phyloP scores from a whole-genome alignment of 53 echinoderm and acorn worm species.

The Echinarachnius parma region DNA sequence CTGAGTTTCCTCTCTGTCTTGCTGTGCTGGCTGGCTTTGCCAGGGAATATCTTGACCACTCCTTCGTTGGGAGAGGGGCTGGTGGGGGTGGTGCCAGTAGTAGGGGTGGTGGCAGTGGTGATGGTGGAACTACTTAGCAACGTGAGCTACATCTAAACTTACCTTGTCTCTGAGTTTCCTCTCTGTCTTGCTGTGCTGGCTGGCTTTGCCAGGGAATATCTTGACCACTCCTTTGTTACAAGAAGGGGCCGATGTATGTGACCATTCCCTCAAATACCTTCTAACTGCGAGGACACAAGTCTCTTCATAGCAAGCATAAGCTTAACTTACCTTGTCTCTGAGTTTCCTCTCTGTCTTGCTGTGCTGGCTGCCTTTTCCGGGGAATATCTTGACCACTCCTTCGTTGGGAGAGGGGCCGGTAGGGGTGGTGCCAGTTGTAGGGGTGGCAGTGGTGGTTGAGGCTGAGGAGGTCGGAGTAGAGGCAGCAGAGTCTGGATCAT shows the following conservation, averaged over 20 bases:
- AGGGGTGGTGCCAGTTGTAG: not conserved
- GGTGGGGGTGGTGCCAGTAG: constrained; percentile 7
- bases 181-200: constrained; percentile 43
- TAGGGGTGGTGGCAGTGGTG: constrained; percentile 19
- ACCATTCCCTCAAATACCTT: no score
- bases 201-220: constrained; percentile 76
- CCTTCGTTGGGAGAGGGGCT: constrained; percentile 36
- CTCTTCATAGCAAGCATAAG: no score
- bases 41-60: constrained; percentile 77
- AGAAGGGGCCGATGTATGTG: no score
- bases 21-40: constrained; percentile 52
- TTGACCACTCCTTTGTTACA: constrained; percentile 55
- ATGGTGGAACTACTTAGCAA: no score
- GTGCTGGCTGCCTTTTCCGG: constrained; percentile 61
- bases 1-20: constrained; percentile 64
- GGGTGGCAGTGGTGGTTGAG: constrained; percentile 26
- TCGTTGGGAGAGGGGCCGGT: constrained; percentile 13
- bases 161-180: constrained; percentile 86
- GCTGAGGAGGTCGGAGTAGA: constrained; percentile 4
- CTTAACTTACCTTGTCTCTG: constrained; percentile 83
- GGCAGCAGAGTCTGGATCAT: constrained; percentile 40
- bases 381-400: constrained; percentile 72
- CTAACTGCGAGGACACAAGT: no score
- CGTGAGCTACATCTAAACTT: no score
- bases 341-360: constrained; percentile 63